A percentile compares a stretch with the other conserved stretches of the same genome.
Evolutionary conservation across 2,113 vertebrate species (phyloP).

Genomic region (Anas platyrhynchos): DNA sequence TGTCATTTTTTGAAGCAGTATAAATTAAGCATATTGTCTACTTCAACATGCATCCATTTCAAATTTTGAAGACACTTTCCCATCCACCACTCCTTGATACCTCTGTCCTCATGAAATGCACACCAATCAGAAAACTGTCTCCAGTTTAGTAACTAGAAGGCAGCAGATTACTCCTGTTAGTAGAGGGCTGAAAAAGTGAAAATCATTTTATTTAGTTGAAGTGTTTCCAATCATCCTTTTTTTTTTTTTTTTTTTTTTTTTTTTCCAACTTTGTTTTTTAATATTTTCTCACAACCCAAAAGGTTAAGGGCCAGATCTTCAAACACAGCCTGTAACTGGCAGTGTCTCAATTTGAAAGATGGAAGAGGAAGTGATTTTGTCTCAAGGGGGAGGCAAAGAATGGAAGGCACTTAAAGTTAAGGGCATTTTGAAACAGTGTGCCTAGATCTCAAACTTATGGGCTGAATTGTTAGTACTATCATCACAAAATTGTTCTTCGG

Average conservation of each 20-base stretch:
- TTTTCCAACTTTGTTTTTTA: background rate
- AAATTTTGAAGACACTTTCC: background rate
- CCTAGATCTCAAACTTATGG: background rate
- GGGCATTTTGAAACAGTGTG: background rate
- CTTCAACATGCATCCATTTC: background rate
- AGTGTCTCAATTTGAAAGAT: background rate
- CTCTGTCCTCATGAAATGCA: background rate
- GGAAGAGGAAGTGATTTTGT: background rate
- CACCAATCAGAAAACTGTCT: background rate
- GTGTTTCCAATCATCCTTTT: background rate
- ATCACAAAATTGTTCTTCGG: background rate
- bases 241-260: background rate
- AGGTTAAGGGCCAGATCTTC: constrained; percentile 21
- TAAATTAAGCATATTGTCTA: background rate
- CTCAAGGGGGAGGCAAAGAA: background rate
- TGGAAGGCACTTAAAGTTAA: background rate
- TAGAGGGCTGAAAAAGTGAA: background rate
- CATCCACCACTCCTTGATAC: background rate
- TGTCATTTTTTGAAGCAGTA: background rate
- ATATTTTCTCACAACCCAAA: background rate
- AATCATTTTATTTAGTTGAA: background rate
- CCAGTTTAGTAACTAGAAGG: background rate
- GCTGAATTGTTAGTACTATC: background rate
- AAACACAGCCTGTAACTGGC: background rate
- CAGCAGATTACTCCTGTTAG: accelerated